Evolutionary conservation across 2,797 vertebrate species (phyloP).

Genomic region (Ibycter americanus): DNA sequence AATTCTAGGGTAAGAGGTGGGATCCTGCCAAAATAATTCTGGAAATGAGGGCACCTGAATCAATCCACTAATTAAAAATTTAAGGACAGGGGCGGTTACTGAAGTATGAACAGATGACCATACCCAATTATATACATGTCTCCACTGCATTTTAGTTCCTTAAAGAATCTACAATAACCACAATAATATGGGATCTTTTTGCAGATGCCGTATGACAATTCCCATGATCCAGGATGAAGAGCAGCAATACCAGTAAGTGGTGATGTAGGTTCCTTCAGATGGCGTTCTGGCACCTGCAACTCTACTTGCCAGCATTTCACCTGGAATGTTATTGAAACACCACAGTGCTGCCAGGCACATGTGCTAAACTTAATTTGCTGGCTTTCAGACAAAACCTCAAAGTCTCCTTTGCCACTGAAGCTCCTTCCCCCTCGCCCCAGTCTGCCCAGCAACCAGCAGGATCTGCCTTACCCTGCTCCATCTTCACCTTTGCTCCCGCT

Average conservation of each 20-base stretch:
- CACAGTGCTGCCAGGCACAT: not conserved
- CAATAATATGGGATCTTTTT: not conserved
- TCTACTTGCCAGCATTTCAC: not conserved
- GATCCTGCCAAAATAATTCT: not conserved
- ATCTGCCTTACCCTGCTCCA: not conserved
- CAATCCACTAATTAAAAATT: not conserved
- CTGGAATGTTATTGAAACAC: not conserved
- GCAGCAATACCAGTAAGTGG: not conserved
- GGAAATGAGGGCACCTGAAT: not conserved
- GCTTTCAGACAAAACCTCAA: not conserved
- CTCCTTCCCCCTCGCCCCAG: not conserved
- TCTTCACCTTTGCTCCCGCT: not conserved
- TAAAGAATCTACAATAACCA: not conserved
- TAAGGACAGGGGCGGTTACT: not conserved
- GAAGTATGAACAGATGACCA: not conserved
- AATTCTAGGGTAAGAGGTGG: not conserved
- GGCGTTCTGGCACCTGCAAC: not conserved
- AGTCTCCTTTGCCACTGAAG: not conserved
- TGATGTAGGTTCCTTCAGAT: not conserved
- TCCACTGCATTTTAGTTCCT: not conserved
- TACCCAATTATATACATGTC: not conserved
- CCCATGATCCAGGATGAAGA: not conserved
- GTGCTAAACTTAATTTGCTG: not conserved
- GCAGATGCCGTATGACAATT: not conserved
- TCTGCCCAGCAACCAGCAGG: not conserved